Base-by-base conservation (phyloP, 2,113 vertebrate genomes). In the Saccopteryx bilineata region DNA sequence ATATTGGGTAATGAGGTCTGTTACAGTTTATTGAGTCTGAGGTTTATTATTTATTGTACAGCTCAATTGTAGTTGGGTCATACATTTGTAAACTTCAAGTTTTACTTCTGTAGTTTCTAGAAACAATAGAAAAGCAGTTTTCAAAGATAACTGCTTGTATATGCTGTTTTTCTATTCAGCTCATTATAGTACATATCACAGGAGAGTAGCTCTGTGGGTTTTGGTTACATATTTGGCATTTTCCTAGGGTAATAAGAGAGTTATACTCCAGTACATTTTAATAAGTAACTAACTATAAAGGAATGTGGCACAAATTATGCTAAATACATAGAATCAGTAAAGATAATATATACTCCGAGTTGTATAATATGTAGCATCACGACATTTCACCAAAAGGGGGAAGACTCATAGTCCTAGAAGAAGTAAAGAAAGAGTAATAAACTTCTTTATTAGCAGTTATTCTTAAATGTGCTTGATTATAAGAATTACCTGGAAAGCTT, bases 21-120 rank as follows among this genome's bases (percentile, higher is more conserved):
- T 60, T 33, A 8, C 9, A 9, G 78, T 54, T 85, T 93, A 61
- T 56, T 58, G 61, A 72, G 17, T 81, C 19, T 93, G 52, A 90
- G n/a, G 58, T n/a, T 56, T 66, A 28, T 78, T 85, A 63, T 92
- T 91, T 91, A 81, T 69, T 89, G 58, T 7, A 52, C 10, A 78
- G 28, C 5, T 78, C 12, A 87, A 4, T 46, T 91, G 28, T 71
- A 79, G 21, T 24, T 54, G 65, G 28, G 12, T 92, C 60, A 72
- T 81, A 96, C 60, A 90, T 91, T 54, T 92, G 5, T 76, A n/a
- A 91, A 69, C 80, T 95, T 81, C 28, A 90, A 66, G 2, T 80
- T 94, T 91, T 88, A 63, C 26, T 83, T 92, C 26, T 74, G 24
- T 90, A 63, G 60, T 90, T 96, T 66, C n/a, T 66, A 46, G 88